Percentiles rank a stretch among this genome's conserved stretches.
phyloP scores from a whole-genome alignment of 35 echinoderm and acorn worm species.

The Acanthaster planci region DNA sequence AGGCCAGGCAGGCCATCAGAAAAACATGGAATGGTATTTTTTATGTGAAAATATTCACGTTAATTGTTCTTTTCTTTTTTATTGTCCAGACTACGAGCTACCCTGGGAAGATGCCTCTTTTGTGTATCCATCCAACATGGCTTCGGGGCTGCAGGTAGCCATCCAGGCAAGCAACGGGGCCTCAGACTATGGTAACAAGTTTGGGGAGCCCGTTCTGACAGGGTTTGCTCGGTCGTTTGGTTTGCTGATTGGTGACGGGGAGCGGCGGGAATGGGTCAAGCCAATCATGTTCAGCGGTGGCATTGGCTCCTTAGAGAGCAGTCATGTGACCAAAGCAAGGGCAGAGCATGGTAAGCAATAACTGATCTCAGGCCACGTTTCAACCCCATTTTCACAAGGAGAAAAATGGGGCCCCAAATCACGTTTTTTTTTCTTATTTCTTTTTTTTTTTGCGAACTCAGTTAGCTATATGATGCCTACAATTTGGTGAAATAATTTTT shows the following conservation, averaged over 20 bases:
- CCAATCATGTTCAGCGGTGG: conserved; percentile 99
- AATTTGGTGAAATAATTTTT: too few relatives aligned
- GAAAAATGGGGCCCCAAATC: too few relatives aligned
- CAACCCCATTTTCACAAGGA: too few relatives aligned
- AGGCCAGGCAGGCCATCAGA: not conserved
- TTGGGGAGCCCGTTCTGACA: conserved; percentile 91
- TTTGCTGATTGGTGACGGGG: conserved; percentile 72
- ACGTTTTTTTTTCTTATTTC: too few relatives aligned
- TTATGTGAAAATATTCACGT: not conserved
- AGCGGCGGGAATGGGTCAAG: conserved; percentile 98
- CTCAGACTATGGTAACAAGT: conserved; percentile 97
- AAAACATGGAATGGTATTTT: not conserved
- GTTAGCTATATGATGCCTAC: too few relatives aligned
- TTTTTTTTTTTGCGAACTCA: too few relatives aligned
- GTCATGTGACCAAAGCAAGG: conserved; percentile 74
- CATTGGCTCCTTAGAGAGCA: conserved; percentile 80
- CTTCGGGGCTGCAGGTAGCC: conserved; percentile 71
- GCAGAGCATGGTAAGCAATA: conserved; percentile 62
- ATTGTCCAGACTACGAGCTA: conserved; percentile 68
- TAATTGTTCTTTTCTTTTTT: conserved; percentile 9
- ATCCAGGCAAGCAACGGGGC: conserved; percentile 95
- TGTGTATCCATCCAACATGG: conserved; percentile 83
- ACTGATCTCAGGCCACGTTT: too few relatives aligned
- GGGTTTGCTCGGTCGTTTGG: conserved; percentile 98
- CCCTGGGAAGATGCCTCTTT: conserved; percentile 86